Evolutionary conservation across 37 sponge, comb jelly and placozoan genomes (phyloP).

Genomic region (Ianthella basta): DNA sequence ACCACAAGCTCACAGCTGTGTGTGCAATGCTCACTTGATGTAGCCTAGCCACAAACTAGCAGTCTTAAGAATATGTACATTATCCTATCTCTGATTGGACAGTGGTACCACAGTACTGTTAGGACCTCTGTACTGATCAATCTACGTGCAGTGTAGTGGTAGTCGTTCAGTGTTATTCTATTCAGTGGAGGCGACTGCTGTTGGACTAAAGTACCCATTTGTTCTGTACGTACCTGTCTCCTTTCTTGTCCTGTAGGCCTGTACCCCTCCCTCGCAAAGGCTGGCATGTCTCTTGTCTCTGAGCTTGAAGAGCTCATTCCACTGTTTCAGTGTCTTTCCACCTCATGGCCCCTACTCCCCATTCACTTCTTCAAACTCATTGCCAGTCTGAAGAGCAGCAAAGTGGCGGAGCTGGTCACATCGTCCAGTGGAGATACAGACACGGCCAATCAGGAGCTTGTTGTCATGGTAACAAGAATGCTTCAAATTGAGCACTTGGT

Average conservation of each 20-base stretch:
- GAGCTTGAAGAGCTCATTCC: not conserved
- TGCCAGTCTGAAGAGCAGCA: not conserved
- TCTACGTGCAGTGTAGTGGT: too few species aligned
- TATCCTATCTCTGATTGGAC: too few species aligned
- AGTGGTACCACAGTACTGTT: too few species aligned
- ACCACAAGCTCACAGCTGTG: too few species aligned
- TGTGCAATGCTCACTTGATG: too few species aligned
- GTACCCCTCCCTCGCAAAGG: too few species aligned
- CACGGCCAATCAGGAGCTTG: slow-evolving; percentile 24
- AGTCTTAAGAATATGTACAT: too few species aligned
- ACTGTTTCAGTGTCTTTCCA: not conserved
- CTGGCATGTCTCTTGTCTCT: not conserved
- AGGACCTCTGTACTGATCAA: too few species aligned
- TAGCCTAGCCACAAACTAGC: too few species aligned
- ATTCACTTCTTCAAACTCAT: slow-evolving; percentile 9
- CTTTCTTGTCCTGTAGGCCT: not conserved
- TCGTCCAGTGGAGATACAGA: not conserved
- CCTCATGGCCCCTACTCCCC: not conserved
- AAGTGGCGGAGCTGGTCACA: too few species aligned
- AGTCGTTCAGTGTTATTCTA: too few species aligned
- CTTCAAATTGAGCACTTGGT: not conserved
- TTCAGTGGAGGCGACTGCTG: too few species aligned
- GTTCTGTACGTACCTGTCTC: not conserved
- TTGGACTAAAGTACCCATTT: slow-evolving; percentile 53
- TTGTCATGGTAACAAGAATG: slow-evolving; percentile 7